Percentiles rank a stretch among this genome's conserved stretches.
Evolutionary conservation across 1,140 invertebrate genomes (phyloP).

Genomic region (Charaxes varanes): DNA sequence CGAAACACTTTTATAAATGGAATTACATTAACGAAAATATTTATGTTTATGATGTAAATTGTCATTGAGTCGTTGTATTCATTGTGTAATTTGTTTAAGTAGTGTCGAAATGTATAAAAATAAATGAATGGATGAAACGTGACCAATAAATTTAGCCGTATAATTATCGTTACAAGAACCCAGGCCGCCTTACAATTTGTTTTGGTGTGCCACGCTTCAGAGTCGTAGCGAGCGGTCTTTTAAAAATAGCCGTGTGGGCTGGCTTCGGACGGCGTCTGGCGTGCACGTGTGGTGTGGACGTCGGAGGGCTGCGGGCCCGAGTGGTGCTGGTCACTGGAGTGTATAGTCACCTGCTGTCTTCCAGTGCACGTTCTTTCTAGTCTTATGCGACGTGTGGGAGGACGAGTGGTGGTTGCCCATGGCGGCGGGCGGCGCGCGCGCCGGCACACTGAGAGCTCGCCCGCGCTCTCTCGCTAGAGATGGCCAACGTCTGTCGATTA

Average conservation of each 20-base stretch:
- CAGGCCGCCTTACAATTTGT: conserved; percentile 61
- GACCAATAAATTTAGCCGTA: conserved; percentile 53
- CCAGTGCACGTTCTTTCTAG: conserved; percentile 82
- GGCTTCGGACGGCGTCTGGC: conserved; percentile 25
- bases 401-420: conserved; percentile 72
- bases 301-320: too few relatives aligned
- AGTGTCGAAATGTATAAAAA: too few relatives aligned
- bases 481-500: too few relatives aligned
- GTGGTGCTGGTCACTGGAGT: too few relatives aligned
- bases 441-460: conserved; percentile 51
- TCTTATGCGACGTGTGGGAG: conserved; percentile 62
- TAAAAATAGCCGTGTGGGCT: conserved; percentile 57
- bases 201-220: conserved; percentile 69
- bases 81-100: too few relatives aligned
- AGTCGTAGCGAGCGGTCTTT: conserved; percentile 59
- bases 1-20: too few relatives aligned
- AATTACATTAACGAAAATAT: too few relatives aligned
- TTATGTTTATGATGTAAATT: too few relatives aligned
- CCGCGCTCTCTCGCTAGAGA: conserved; percentile 19
- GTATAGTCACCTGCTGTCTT: conserved; percentile 78
- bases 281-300: conserved; percentile 15
- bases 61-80: too few relatives aligned
- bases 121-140: too few relatives aligned
- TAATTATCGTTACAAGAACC: conserved; percentile 59
- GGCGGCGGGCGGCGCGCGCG: conserved; percentile 64